These are phyloP conservation scores for Hanleya hanleyi DNA, from an alignment of 2,888 invertebrate genomes.

Conservation along the genomic window DNA sequence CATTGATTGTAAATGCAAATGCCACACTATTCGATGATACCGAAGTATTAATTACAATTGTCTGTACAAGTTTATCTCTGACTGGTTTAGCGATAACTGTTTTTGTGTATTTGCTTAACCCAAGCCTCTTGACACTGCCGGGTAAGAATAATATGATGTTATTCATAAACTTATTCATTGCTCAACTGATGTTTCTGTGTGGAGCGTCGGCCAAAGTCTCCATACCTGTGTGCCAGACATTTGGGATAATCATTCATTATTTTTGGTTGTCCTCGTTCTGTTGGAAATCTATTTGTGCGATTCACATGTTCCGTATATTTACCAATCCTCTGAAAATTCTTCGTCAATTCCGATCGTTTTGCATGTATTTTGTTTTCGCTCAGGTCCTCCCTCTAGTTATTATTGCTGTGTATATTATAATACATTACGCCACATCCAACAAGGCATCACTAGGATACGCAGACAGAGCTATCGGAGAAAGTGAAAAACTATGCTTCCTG, in stretches of 20 bases:
- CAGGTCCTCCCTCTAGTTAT: not conserved
- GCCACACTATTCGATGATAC: not conserved
- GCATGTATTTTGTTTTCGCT: not conserved
- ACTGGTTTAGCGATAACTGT: not conserved
- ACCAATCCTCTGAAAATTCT: not conserved
- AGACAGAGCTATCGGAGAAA: too few species aligned
- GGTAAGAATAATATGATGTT: slow-evolving; percentile 3
- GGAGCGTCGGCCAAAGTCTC: slow-evolving; percentile 1
- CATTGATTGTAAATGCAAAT: not conserved
- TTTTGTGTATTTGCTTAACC: not conserved
- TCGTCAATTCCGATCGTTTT: not conserved
- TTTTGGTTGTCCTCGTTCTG: slow-evolving; percentile 4
- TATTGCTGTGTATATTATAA: not conserved
- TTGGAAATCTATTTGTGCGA: slow-evolving; percentile 6
- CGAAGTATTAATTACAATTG: not conserved
- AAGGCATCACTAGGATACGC: not conserved
- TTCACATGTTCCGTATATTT: slow-evolving; percentile 6
- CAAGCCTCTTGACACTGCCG: not conserved
- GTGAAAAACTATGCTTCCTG: not conserved
- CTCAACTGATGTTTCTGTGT: not conserved
- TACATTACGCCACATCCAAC: not conserved
- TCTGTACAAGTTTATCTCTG: slow-evolving; percentile 6
- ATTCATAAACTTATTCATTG: not conserved
- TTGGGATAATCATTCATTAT: slow-evolving; percentile 3
- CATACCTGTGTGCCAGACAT: not conserved